These are phyloP conservation scores for Pissodes strobi DNA, from an alignment of 1,140 invertebrate genomes.

Conservation along the genomic window DNA sequence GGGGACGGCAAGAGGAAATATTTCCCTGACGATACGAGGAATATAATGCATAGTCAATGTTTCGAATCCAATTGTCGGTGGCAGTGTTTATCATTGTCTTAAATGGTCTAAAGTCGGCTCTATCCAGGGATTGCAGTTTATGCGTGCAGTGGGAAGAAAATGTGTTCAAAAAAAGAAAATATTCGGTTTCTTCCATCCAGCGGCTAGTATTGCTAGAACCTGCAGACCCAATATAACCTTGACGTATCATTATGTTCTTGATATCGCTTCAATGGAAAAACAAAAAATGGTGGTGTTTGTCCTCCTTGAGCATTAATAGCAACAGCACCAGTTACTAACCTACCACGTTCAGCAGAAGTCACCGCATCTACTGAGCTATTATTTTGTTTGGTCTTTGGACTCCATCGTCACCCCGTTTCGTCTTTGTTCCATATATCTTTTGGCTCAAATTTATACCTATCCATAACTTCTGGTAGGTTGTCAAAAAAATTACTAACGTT, in stretches of 20 bases:
- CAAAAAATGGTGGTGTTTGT: constrained; percentile 54
- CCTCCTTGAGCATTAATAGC: constrained; percentile 49
- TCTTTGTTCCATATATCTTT: constrained; percentile 58
- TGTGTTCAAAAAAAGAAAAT: constrained; percentile 52
- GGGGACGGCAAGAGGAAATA: constrained; percentile 41
- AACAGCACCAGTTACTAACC: constrained; percentile 54
- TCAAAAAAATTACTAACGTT: constrained; percentile 53
- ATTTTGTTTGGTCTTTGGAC: constrained; percentile 55
- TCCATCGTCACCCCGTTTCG: constrained; percentile 58
- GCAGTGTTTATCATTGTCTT: constrained; percentile 51
- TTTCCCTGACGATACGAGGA: constrained; percentile 51
- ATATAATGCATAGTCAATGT: constrained; percentile 59
- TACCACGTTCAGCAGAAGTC: constrained; percentile 57
- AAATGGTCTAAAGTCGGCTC: constrained; percentile 46
- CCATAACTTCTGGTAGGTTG: constrained; percentile 50
- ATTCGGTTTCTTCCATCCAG: constrained; percentile 55
- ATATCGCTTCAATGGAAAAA: constrained; percentile 42
- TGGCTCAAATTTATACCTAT: constrained; percentile 45
- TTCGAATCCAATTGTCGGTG: constrained; percentile 56
- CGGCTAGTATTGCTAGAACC: constrained; percentile 44
- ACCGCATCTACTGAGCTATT: constrained; percentile 50
- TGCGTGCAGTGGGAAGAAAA: constrained; percentile 31
- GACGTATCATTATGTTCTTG: constrained; percentile 52
- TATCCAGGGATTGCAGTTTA: constrained; percentile 44
- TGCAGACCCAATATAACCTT: constrained; percentile 53